These are phyloP conservation scores for Microctenopoma steveboyesi DNA, from an alignment of 2,797 vertebrate genomes.

Conservation along the genomic window DNA sequence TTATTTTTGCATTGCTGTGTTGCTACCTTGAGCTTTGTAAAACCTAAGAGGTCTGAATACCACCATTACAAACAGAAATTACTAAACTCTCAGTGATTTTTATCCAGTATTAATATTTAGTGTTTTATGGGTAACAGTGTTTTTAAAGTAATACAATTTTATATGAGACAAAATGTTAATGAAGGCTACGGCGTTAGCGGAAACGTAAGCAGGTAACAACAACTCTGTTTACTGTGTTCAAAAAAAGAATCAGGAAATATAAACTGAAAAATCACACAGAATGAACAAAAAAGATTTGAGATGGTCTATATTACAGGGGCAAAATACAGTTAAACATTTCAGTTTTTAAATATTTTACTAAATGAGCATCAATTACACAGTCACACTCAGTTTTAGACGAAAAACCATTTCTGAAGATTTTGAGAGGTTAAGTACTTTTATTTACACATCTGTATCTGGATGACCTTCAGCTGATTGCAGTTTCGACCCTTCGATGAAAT, in stretches of 20 bases:
- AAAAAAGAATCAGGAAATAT: too few relatives aligned
- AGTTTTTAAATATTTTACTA: neutral
- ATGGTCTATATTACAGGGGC: too few relatives aligned
- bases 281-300: too few relatives aligned
- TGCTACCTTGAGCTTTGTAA: neutral
- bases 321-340: neutral
- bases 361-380: neutral
- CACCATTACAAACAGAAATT: neutral
- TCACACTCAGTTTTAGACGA: neutral
- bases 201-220: too few relatives aligned
- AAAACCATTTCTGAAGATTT: neutral
- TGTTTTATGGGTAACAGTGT: neutral
- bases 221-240: too few relatives aligned
- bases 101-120: neutral
- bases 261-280: too few relatives aligned
- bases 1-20: neutral
- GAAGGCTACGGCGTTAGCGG: too few relatives aligned
- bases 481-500: constrained; percentile 22
- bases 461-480: constrained; percentile 31
- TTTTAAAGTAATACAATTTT: neutral
- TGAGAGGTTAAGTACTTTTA: neutral
- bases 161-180: neutral
- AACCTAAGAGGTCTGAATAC: neutral
- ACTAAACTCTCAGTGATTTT: neutral
- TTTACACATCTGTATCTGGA: constrained; percentile 2